Base-by-base conservation (phyloP, 2,888 invertebrate genomes). In the Apodemia duryi region DNA sequence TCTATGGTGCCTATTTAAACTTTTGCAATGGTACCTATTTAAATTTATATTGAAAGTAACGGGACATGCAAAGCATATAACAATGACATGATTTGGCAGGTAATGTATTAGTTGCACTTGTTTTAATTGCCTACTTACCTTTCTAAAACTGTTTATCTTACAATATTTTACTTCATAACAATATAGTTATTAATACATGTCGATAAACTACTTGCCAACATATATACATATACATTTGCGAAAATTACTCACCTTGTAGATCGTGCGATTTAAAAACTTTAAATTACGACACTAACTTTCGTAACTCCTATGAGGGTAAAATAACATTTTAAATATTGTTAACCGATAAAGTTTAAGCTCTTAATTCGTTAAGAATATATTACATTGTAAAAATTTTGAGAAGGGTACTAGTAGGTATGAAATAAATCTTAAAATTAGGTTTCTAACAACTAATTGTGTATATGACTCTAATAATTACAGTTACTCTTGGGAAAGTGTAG, bases 401-500 rank as follows among this genome's bases (percentile, higher is more conserved):
- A 13, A 13, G 5, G 2, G 46, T 13, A 46, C 1, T 46, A 35
- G 35, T 35, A 35, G 4, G 35, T 46, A n/a, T 13, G 6, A 46
- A 46, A 13, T 46, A 46, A 46, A 46, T 46, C 11, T 46, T 43
- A 46, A 46, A 46, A 13, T 46, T 46, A 46, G 13, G 46, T 46
- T 46, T 46, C 46, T n/a, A 46, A 46, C n/a, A 46, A 46, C 46
- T 46, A 46, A 13, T 13, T 13, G 13, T 51, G 49, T 51, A 13
- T 62, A 46, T 46, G 49, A 62, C 66, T 70, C 67, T 69, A 67
- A 63, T 67, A 61, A 51, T 62, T 69, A 71, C 69, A 71, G 71
- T 72, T 72, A 72, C 70, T 72, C 71, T 70, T 68, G 66, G 66
- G 68, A 70, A 66, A 67, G 65, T 69, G 63, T 69, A 67, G 43